A percentile compares a stretch with the other conserved stretches of the same genome.
phyloP scores from a whole-genome alignment of 2,888 invertebrate genomes.

The Pyrrhosoma nymphula region DNA sequence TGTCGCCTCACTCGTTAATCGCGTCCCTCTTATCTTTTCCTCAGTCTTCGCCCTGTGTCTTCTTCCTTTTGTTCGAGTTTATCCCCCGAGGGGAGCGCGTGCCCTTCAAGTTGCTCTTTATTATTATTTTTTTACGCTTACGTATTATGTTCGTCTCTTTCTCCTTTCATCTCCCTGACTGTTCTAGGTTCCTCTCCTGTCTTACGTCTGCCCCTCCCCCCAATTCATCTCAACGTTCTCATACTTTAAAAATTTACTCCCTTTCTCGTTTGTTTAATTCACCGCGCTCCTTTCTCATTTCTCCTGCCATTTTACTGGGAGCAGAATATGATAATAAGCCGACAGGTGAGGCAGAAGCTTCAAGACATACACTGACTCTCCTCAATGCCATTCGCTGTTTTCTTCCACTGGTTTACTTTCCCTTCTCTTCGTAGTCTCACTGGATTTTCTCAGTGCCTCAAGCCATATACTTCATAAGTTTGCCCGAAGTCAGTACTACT shows the following conservation, averaged over 20 bases:
- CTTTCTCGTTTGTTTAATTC: background rate
- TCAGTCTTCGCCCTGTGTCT: background rate
- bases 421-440: no score
- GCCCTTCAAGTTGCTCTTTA: background rate
- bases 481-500: no score
- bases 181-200: background rate
- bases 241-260: background rate
- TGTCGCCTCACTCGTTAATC: background rate
- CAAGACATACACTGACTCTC: background rate
- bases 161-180: background rate
- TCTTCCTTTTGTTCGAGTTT: background rate
- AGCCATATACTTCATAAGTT: no score
- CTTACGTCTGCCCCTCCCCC: no score
- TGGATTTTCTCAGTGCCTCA: no score
- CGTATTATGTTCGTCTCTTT: background rate
- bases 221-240: background rate
- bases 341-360: background rate
- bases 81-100: background rate
- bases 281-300: background rate
- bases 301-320: background rate
- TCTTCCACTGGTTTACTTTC: background rate
- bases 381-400: background rate
- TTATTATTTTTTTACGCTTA: background rate
- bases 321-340: background rate
- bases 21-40: background rate